Conservation (phyloP, 2,113 vertebrate genomes). For the Calypte anna region DNA sequence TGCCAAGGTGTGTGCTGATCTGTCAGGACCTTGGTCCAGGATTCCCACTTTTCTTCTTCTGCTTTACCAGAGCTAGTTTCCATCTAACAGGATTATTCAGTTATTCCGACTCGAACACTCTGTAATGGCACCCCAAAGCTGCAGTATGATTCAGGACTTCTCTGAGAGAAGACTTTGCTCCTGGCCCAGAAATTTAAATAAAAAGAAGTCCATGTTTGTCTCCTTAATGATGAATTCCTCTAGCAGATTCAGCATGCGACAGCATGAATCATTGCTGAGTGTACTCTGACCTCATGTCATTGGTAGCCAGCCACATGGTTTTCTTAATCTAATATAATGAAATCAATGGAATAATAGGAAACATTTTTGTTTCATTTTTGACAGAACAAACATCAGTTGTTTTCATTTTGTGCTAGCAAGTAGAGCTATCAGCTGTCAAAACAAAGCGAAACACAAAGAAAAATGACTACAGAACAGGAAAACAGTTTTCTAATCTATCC, state of each 20-base stretch:
- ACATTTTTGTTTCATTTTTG: neutral
- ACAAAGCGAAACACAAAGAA: neutral
- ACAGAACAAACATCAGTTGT: constrained; percentile 14
- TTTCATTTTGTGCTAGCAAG: constrained; percentile 4
- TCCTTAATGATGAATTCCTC: neutral
- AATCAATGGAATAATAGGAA: constrained; percentile 41
- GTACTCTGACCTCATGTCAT: constrained; percentile 6
- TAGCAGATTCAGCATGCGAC: neutral
- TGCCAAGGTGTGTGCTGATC: constrained; percentile 43
- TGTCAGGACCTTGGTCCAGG: neutral
- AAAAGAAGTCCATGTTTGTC: neutral
- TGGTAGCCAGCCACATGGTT: neutral
- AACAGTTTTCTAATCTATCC: neutral
- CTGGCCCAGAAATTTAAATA: neutral
- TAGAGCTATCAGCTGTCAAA: neutral
- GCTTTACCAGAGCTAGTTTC: neutral
- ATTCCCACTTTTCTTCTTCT: neutral
- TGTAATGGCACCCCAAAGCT: neutral
- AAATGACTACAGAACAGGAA: neutral
- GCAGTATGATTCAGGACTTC: neutral
- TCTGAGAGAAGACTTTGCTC: neutral
- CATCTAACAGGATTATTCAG: neutral
- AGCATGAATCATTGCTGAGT: neutral
- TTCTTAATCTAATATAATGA: constrained; percentile 5
- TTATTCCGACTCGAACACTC: neutral